These are phyloP conservation scores for Neotragus pygmaeus DNA, from an alignment of 2,113 vertebrate genomes.

Conservation along the genomic window DNA sequence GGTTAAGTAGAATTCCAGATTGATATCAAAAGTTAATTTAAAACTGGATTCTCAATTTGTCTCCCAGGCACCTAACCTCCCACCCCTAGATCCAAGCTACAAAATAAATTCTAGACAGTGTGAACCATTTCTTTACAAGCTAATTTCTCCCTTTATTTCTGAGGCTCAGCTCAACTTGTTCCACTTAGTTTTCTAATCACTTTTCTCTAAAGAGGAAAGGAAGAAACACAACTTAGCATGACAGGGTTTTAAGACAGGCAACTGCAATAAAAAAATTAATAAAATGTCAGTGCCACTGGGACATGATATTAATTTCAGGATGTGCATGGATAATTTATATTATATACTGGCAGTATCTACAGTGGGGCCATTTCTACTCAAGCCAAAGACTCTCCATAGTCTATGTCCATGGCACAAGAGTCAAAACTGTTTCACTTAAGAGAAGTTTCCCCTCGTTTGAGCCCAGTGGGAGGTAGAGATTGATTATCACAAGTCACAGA, in stretches of 20 bases:
- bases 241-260: not conserved
- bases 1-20: slow-evolving; percentile 19
- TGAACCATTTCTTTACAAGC: slow-evolving; percentile 6
- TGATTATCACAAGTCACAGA: not conserved
- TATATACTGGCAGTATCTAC: not conserved
- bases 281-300: not conserved
- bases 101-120: slow-evolving; percentile 32
- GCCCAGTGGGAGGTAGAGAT: not conserved
- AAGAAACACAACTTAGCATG: not conserved
- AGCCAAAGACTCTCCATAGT: not conserved
- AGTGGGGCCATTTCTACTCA: not conserved
- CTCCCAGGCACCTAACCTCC: not conserved
- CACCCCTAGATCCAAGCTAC: not conserved
- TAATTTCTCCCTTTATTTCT: slow-evolving; percentile 43
- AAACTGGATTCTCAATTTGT: slow-evolving; percentile 31
- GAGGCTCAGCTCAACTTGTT: slow-evolving; percentile 29
- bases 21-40: slow-evolving; percentile 34
- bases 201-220: slow-evolving; percentile 42
- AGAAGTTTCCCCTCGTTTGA: not conserved
- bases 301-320: not conserved
- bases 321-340: not conserved
- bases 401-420: not conserved
- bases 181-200: slow-evolving; percentile 38
- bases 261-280: slow-evolving; percentile 15
- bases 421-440: not conserved